Conservation (phyloP, 2,113 vertebrate species). For the Campylorhamphus procurvoides region DNA sequence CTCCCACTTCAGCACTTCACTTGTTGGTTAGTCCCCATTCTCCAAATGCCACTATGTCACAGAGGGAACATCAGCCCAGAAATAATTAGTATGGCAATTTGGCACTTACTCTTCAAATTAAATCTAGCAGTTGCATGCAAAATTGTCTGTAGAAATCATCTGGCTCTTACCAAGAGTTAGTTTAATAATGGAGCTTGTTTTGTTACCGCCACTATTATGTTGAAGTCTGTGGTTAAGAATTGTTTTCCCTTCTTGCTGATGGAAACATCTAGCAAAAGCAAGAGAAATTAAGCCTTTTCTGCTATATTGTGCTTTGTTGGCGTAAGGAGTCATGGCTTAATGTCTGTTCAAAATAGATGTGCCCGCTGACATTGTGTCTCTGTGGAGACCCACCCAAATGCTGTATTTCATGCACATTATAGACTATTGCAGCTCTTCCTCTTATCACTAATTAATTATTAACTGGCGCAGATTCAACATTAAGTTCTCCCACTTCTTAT, state of each 20-base stretch:
- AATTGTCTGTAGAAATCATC: constrained; percentile 39
- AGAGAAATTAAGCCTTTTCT: neutral
- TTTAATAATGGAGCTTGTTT: constrained; percentile 49
- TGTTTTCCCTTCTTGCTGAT: neutral
- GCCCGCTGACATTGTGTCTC: neutral
- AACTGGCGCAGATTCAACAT: neutral
- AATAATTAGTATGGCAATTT: constrained; percentile 63
- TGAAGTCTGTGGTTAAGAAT: constrained; percentile 3
- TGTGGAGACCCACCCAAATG: neutral
- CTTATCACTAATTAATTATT: neutral
- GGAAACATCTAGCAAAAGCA: neutral
- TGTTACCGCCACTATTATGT: neutral
- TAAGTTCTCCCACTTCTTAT: neutral
- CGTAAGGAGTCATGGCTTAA: neutral
- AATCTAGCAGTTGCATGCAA: constrained; percentile 46
- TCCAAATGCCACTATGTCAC: constrained; percentile 63
- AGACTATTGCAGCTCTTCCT: neutral
- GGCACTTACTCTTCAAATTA: constrained; percentile 50
- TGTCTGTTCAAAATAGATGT: neutral
- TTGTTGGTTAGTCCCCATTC: constrained; percentile 52
- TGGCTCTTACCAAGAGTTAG: constrained; percentile 47
- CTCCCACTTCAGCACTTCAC: constrained; percentile 63
- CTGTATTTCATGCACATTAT: neutral
- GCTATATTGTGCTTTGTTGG: neutral
- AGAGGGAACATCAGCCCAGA: constrained; percentile 60